Conservation (phyloP, 2,113 vertebrate genomes). For the Gopherus flavomarginatus region DNA sequence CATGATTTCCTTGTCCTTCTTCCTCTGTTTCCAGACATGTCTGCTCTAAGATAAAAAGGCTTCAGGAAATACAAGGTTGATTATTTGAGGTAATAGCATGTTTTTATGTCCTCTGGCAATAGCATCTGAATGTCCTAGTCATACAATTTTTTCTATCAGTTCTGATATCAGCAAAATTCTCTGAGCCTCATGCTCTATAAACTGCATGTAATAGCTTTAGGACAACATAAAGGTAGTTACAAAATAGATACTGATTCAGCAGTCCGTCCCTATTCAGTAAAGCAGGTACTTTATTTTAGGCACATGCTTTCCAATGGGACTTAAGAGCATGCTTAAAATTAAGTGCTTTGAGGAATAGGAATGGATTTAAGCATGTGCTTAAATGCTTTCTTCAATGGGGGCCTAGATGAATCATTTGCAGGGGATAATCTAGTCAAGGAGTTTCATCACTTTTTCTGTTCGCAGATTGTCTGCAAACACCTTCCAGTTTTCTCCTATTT, state of each 20-base stretch:
- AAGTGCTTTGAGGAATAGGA: not conserved
- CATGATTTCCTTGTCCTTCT: not conserved
- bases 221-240: not conserved
- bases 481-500: not conserved
- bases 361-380: not conserved
- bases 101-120: not conserved
- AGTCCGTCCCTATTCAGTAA: not conserved
- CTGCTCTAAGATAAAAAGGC: not conserved
- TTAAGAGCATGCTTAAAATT: not conserved
- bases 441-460: not conserved
- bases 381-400: not conserved
- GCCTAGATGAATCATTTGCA: accelerated
- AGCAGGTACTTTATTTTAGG: not conserved
- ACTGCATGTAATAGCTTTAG: accelerated
- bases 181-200: not conserved
- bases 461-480: not conserved
- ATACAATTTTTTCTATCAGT: not conserved
- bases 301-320: not conserved
- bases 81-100: not conserved
- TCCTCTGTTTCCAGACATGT: not conserved
- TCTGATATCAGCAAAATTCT: not conserved
- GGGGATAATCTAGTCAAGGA: not conserved
- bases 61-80: not conserved
- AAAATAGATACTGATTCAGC: not conserved
- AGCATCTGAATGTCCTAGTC: not conserved